Base-by-base conservation (phyloP, 2,797 vertebrate genomes). In the Bufotes viridis region DNA sequence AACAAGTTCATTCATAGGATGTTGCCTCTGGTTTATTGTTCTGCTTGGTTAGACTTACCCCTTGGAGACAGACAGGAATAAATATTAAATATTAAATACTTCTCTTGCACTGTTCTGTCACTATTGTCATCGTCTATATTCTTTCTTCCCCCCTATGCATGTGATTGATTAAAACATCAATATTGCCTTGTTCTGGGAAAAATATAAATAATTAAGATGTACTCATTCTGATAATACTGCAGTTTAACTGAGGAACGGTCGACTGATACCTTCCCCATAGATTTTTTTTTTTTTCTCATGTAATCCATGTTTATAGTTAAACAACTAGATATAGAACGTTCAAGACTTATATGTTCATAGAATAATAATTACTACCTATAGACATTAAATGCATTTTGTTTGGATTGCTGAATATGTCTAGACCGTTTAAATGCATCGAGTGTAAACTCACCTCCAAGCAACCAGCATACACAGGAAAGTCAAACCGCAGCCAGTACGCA, bases 91-190 rank as follows among this genome's bases (percentile, higher is more conserved):
- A 85, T 81, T 74, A 67, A 90, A 55, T 67, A 26, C 4, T 81
- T 84, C 72, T 60, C 80, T 8, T 42, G 51, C 51, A 24, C 90
- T 86, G 53, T 24, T 42, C 3, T 34, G 86, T 79, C 17, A 78
- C 8, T 51, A 84, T 85, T 78, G 24, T 26, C 9, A 3, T 42
- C 17, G 74, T 91, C 89, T 83, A 69, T 63, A 51, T 7, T 61
- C 80, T 87, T 88, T 88, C 87, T 42, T 87, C 51, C 51, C 13
- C 78, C 81, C 88, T 82, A 42, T n/a, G 82, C 15, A 29, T 84
- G 49, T 89, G 70, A 91, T 87, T 81, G 72, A 90, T n/a, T 34
- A 88, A 86, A 91, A 90, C 75, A 70, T 81, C 91, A 89, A 90
- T 89, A 90, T 85, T 1, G 2, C 8, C 67, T 81, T 7, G 0